phyloP scores from a whole-genome alignment of 2,888 invertebrate genomes.

The Buathra laborator region DNA sequence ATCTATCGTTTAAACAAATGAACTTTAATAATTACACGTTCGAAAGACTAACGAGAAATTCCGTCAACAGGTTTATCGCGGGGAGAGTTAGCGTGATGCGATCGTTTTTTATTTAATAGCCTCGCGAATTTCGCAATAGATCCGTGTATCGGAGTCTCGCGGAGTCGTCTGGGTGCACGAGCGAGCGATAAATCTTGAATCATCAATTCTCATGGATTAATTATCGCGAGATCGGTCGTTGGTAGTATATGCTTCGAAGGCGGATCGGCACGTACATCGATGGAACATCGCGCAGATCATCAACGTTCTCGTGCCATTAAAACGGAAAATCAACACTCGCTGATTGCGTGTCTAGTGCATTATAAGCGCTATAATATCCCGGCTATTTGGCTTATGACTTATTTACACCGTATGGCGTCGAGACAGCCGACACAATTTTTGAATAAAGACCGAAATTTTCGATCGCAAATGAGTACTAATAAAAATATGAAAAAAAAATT shows the following conservation, averaged over 20 bases:
- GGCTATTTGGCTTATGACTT: constrained; percentile 25
- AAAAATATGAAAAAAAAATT: too few relatives aligned
- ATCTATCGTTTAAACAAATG: not conserved
- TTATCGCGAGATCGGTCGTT: constrained; percentile 38
- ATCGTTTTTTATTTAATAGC: constrained; percentile 26
- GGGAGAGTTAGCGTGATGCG: not conserved
- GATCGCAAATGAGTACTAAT: too few relatives aligned
- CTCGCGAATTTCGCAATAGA: constrained; percentile 45
- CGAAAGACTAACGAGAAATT: constrained; percentile 1
- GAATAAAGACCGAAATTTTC: not conserved
- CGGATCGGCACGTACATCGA: constrained; percentile 62
- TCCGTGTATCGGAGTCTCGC: not conserved
- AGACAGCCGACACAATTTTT: not conserved
- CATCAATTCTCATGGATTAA: constrained; percentile 70
- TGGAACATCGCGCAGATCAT: constrained; percentile 73
- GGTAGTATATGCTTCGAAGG: constrained; percentile 53
- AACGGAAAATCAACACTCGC: constrained; percentile 74
- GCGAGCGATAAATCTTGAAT: constrained; percentile 72
- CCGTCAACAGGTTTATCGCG: not conserved
- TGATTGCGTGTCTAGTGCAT: constrained; percentile 67
- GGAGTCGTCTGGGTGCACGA: constrained; percentile 41
- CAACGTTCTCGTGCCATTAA: constrained; percentile 72
- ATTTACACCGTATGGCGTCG: constrained; percentile 8
- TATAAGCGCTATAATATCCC: constrained; percentile 25
- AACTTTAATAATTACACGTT: not conserved